Evolutionary conservation across 2,888 invertebrate species (phyloP).

Genomic region (Mimas tiliae): DNA sequence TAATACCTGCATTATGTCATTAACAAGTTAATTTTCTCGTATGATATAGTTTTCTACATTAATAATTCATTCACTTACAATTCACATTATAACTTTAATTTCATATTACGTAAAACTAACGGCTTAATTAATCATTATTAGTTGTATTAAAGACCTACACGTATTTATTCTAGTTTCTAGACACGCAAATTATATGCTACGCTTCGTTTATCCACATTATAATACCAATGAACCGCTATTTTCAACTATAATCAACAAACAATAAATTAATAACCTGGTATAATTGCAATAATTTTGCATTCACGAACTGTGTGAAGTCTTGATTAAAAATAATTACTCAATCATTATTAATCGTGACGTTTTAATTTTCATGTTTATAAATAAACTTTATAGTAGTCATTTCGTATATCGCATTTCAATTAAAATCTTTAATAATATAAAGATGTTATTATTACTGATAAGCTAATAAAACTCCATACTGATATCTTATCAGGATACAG

Average conservation of each 20-base stretch:
- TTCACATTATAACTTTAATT: too few species aligned
- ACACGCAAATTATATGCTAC: neutral
- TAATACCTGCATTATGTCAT: too few species aligned
- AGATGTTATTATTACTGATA: too few species aligned
- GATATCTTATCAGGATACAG: neutral
- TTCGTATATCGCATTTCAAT: too few species aligned
- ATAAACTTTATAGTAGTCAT: too few species aligned
- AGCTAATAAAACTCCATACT: too few species aligned
- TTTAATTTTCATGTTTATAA: neutral
- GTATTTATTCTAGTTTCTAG: neutral
- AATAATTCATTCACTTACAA: too few species aligned
- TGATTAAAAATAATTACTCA: conserved; percentile 12
- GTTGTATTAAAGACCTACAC: too few species aligned
- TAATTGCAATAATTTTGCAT: conserved; percentile 13
- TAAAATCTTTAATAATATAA: too few species aligned
- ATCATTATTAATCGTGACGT: neutral
- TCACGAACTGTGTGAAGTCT: neutral
- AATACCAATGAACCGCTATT: neutral
- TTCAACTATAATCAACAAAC: conserved; percentile 12
- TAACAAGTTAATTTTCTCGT: too few species aligned
- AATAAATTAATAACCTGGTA: conserved; percentile 2
- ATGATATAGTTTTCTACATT: too few species aligned
- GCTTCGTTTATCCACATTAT: conserved; percentile 1
- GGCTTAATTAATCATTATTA: neutral
- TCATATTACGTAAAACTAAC: neutral